These are phyloP conservation scores for Congeria kusceri DNA, from an alignment of 2,888 invertebrate species.

Conservation along the genomic window DNA sequence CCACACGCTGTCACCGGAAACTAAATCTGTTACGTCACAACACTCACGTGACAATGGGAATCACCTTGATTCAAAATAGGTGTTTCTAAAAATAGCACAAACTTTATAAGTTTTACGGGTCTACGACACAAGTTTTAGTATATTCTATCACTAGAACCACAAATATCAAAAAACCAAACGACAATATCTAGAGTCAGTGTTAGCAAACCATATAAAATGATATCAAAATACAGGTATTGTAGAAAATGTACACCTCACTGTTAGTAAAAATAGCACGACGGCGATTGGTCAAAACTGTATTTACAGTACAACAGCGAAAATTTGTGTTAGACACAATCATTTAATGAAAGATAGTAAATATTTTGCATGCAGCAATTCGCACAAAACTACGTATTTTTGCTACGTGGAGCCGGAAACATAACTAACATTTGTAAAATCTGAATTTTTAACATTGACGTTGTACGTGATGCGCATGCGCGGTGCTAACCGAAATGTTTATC, in stretches of 20 bases:
- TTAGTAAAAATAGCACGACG: slow-evolving; percentile 29
- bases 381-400: too few relatives aligned
- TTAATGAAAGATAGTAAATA: slow-evolving; percentile 32
- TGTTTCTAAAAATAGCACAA: slow-evolving; percentile 55
- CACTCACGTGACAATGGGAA: slow-evolving; percentile 58
- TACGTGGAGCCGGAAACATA: too few relatives aligned
- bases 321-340: slow-evolving; percentile 25
- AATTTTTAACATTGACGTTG: too few relatives aligned
- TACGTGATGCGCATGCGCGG: too few relatives aligned
- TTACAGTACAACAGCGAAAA: slow-evolving; percentile 24
- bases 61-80: slow-evolving; percentile 53
- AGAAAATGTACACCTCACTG: slow-evolving; percentile 42
- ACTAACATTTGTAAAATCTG: too few relatives aligned
- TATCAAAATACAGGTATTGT: slow-evolving; percentile 53
- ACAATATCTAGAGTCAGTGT: slow-evolving; percentile 55
- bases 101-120: slow-evolving; percentile 28
- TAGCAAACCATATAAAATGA: slow-evolving; percentile 51
- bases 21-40: slow-evolving; percentile 62
- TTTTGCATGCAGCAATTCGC: slow-evolving; percentile 39
- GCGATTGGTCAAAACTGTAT: slow-evolving; percentile 8
- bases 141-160: slow-evolving; percentile 8
- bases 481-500: too few relatives aligned
- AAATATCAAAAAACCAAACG: slow-evolving; percentile 27
- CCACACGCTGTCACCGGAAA: slow-evolving; percentile 63
- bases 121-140: slow-evolving; percentile 31